Percentiles rank a stretch among this genome's conserved stretches.
Conservation (phyloP, 1,140 invertebrate species). For the Drosophila melanica region DNA sequence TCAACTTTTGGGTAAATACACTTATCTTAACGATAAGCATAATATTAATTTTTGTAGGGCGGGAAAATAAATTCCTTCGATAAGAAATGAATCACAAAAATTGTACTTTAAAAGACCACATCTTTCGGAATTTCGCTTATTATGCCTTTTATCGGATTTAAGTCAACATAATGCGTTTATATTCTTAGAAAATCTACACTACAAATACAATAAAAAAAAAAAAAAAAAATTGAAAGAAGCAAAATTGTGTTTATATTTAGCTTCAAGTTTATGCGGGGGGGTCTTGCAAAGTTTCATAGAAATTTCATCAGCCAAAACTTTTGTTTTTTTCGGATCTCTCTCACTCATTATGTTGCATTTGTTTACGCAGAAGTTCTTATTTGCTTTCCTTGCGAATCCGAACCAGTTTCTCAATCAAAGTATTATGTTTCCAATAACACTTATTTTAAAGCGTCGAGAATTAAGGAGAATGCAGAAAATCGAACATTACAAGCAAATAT, state of each 20-base stretch:
- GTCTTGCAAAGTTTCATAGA: conserved; percentile 33
- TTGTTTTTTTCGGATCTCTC: not conserved
- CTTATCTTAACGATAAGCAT: not conserved
- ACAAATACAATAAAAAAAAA: not conserved
- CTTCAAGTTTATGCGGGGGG: conserved; percentile 32
- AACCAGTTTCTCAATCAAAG: conserved; percentile 1
- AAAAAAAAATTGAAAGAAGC: not conserved
- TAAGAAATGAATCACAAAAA: conserved; percentile 11
- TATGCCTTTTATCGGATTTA: not conserved
- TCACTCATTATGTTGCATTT: conserved; percentile 16
- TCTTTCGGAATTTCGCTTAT: not conserved
- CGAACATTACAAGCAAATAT: too few species aligned
- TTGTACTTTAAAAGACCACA: not conserved
- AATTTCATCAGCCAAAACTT: conserved; percentile 64
- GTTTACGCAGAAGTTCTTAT: conserved; percentile 10
- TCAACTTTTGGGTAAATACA: not conserved
- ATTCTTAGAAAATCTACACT: conserved; percentile 19
- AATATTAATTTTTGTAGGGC: not conserved
- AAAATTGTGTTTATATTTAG: conserved; percentile 59
- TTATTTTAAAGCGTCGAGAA: too few species aligned
- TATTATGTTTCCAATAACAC: conserved; percentile 1
- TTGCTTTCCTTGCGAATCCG: conserved; percentile 6
- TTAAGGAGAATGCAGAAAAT: too few species aligned
- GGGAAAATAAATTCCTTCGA: not conserved
- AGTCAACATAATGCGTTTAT: conserved; percentile 15